These are phyloP conservation scores for Psylliodes chrysocephalus DNA, from an alignment of 2,888 invertebrate genomes.

Conservation along the genomic window DNA sequence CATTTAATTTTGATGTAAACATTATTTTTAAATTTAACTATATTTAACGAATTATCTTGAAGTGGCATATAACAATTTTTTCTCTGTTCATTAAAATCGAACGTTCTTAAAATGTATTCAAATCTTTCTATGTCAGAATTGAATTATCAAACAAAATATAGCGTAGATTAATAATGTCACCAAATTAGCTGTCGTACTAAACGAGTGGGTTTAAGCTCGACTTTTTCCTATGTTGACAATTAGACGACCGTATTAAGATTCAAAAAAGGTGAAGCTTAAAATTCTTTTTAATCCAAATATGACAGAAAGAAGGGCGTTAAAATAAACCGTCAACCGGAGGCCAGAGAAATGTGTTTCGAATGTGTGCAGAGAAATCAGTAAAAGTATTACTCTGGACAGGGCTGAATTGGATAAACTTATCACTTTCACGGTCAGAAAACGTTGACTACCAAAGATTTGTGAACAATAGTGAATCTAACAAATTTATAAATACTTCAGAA, in stretches of 20 bases:
- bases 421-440: too few species aligned
- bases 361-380: slow-evolving; percentile 15
- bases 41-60: too few species aligned
- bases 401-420: neutral
- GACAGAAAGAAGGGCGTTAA: slow-evolving; percentile 24
- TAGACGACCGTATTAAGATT: slow-evolving; percentile 19
- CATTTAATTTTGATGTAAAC: too few species aligned
- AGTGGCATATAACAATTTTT: too few species aligned
- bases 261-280: slow-evolving; percentile 28
- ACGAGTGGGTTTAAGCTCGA: neutral
- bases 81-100: too few species aligned
- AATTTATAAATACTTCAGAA: too few species aligned
- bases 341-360: neutral
- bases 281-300: slow-evolving; percentile 24
- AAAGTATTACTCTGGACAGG: slow-evolving; percentile 25
- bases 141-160: neutral
- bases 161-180: slow-evolving; percentile 14
- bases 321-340: slow-evolving; percentile 6
- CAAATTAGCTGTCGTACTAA: slow-evolving; percentile 11
- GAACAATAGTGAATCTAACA: too few species aligned
- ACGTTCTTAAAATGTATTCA: neutral
- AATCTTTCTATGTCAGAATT: neutral
- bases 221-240: slow-evolving; percentile 14
- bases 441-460: too few species aligned
- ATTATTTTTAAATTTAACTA: too few species aligned